phyloP scores from a whole-genome alignment of 2,113 vertebrate genomes.

The Rana temporaria region DNA sequence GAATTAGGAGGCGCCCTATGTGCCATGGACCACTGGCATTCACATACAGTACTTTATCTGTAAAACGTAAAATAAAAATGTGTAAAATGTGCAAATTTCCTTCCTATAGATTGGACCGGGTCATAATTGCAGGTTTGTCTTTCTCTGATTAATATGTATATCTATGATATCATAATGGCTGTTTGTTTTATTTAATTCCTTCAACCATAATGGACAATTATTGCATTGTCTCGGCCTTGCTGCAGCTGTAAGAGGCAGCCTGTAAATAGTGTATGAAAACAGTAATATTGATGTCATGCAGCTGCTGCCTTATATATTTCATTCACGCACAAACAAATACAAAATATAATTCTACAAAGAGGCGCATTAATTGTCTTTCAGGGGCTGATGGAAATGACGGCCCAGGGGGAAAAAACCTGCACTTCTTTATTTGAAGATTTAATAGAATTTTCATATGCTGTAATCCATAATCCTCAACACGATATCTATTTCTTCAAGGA shows the following conservation, averaged over 20 bases:
- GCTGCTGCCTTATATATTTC: constrained; percentile 39
- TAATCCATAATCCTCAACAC: constrained; percentile 54
- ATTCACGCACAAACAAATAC: constrained; percentile 34
- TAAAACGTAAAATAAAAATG: no score
- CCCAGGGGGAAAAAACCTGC: constrained; percentile 36
- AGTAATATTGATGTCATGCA: constrained; percentile 31
- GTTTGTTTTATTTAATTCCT: constrained; percentile 1
- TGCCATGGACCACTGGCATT: no score
- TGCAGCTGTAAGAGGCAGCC: constrained; percentile 15
- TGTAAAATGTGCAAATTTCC: no score
- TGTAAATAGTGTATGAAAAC: not conserved
- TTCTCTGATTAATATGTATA: not conserved
- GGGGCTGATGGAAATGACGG: constrained; percentile 33
- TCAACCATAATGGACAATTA: constrained; percentile 12
- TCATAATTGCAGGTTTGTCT: no score
- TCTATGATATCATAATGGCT: not conserved
- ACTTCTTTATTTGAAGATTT: constrained; percentile 51
- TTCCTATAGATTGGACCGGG: no score
- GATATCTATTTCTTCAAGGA: constrained; percentile 60
- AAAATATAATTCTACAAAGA: constrained; percentile 30
- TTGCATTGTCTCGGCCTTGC: not conserved
- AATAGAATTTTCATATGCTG: constrained; percentile 49
- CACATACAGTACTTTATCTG: no score
- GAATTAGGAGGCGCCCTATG: no score
- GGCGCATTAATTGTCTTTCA: constrained; percentile 22